phyloP scores from a whole-genome alignment of 2,888 invertebrate genomes.

The Eustalomyia histrio region DNA sequence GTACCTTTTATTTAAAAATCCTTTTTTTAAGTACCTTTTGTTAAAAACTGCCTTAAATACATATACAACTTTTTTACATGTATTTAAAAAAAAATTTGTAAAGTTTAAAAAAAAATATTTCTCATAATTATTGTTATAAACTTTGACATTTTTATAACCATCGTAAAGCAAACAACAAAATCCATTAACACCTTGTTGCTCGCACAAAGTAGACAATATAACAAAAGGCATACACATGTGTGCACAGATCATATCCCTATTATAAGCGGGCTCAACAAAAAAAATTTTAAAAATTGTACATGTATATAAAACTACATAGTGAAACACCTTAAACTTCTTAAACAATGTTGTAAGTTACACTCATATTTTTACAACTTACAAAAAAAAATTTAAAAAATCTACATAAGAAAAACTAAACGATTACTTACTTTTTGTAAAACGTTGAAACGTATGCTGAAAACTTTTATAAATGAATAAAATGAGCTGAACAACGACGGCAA shows the following conservation, averaged over 20 bases:
- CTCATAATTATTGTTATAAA: slow-evolving; percentile 2
- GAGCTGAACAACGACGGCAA: slow-evolving; percentile 27
- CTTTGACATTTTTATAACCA: slow-evolving; percentile 30
- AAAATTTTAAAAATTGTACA: neutral
- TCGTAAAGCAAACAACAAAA: neutral
- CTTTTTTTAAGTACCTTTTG: no score
- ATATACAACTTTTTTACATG: no score
- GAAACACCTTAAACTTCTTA: neutral
- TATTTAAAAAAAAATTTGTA: no score
- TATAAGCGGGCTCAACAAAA: neutral
- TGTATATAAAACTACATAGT: neutral
- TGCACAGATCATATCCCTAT: neutral
- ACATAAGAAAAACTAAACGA: neutral
- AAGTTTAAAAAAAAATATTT: no score
- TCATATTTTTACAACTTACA: neutral
- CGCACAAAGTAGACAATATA: neutral
- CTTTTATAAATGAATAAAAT: slow-evolving; percentile 52
- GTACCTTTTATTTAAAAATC: no score
- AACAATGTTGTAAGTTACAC: neutral
- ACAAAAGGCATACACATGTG: neutral
- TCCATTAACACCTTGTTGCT: slow-evolving; percentile 52
- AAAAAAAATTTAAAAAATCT: neutral
- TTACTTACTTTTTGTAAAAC: slow-evolving; percentile 68
- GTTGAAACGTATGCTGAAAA: slow-evolving; percentile 69
- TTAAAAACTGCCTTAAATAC: no score